Percentiles rank a stretch among this genome's conserved stretches.
Evolutionary conservation across 2,113 vertebrate species (phyloP).

Genomic region (Cavia porcellus): DNA sequence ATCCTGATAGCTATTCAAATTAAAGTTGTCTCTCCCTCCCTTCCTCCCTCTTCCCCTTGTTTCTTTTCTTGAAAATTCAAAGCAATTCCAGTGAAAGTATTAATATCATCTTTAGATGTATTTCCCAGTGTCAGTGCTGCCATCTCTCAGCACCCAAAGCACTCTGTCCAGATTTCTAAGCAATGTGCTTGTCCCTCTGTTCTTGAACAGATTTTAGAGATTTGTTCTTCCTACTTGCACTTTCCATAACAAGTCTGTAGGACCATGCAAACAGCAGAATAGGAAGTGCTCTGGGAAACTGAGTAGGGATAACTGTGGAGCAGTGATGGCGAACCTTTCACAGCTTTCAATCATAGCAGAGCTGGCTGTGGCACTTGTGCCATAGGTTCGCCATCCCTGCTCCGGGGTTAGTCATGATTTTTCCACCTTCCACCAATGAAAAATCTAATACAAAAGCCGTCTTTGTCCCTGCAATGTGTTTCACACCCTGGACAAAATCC

Average conservation of each 20-base stretch:
- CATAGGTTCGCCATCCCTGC: background rate
- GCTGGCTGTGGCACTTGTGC: background rate
- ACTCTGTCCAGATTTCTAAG: slow-evolving; percentile 11
- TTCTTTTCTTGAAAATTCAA: background rate
- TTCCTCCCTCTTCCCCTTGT: too few species aligned
- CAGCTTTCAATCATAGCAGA: background rate
- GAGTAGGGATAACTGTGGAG: background rate
- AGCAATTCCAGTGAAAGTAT: background rate
- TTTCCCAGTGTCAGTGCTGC: background rate
- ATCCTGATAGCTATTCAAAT: slow-evolving; percentile 15
- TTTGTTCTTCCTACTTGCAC: background rate
- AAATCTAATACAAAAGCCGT: background rate
- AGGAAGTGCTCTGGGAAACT: background rate
- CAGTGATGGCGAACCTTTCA: background rate
- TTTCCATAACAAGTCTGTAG: background rate
- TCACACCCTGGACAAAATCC: slow-evolving; percentile 19
- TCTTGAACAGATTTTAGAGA: background rate
- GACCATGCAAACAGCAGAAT: background rate
- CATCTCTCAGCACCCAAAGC: background rate
- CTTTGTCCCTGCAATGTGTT: background rate
- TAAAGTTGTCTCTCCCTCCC: background rate
- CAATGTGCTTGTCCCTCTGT: background rate
- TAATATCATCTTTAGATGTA: background rate
- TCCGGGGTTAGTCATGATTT: too few species aligned
- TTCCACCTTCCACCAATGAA: background rate